Evolutionary conservation across 1,140 invertebrate genomes (phyloP), one percentile per base, ranked within the genome.

Genomic region (Drosophila lacteicornis): DNA sequence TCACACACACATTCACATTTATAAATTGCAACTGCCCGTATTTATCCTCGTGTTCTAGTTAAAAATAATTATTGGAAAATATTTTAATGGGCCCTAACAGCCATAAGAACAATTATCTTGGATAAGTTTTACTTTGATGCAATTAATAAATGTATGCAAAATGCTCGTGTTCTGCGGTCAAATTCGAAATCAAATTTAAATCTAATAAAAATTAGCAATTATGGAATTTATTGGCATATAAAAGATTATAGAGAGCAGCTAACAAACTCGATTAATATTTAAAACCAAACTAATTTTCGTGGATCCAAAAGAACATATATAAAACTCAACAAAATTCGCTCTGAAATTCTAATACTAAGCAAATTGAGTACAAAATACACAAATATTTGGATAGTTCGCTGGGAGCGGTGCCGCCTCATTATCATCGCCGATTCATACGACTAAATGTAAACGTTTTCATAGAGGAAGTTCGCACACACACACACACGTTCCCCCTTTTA

Each of bases 381-480:
- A 55, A 73, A 62, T 66, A 50, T 65, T 73, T 40, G 12, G 27
- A 15, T 25, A 49, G n/a, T 45, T 53, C 5, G n/a, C 33, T 40
- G 61, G 49, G 4, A 46, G 33, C 40, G 49, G 49, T 33, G 33
- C 4, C 33, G 49, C 62, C 65, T 77, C 55, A 77, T 77, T 59
- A 68, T 60, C 49, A 36, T 13, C 36, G 22, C 22, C 42, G 49
- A 19, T 71, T 56, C 66, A 71, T 47, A 33, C 49, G 49, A 66
- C 19, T 76, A 58, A 67, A 53, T 65, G 75, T 78, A 60, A 78
- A 78, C 63, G 43, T 69, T 76, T 75, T 67, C 53, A 51, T 45
- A 76, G 49, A 66, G 61, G 50, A 36, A 69, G 38, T 42, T 45
- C 55, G 43, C 50, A 61, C 46, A 59, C 61, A 59, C 46, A 59